Evolutionary conservation across 1,140 invertebrate genomes (phyloP), one percentile per base, ranked within the genome.

Genomic region (Leptestheria dahalacensis): DNA sequence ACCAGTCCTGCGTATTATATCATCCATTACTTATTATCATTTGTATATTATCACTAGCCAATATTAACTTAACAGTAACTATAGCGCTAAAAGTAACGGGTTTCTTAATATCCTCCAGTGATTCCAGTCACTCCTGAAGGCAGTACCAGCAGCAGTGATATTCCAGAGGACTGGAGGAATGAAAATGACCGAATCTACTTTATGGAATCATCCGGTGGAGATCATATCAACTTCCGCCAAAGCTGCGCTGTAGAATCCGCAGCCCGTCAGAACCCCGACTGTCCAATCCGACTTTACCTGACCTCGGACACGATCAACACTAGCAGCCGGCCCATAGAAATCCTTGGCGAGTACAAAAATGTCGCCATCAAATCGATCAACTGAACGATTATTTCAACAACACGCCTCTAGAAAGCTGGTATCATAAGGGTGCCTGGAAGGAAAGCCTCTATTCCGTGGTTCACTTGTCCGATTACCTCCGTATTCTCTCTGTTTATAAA

Each of bases 401-500:
- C 23, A 82, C 83, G 0, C 80, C 82, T 0, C 68, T 86, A 0
- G 76, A 83, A 47, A 52, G 74, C 10, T 80, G 82, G 74, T 78
- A 80, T 24, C 61, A 62, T 11, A 74, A 70, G 18, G 77, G 76
- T 0, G 64, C 71, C 1, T 67, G 86, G 1, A 76, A 66, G 50
- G 79, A 64, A 47, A 73, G 65, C 74, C 72, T 18, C 47, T 73
- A 84, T 77, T 74, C 60, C 52, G 63, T 76, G 60, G 77, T 79
- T 63, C 76, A 86, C 71, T 76, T 82, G 62, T 79, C 78, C n/a
- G 83, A 86, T 66, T 74, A 85, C 21, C 65, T 87, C 25, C 74
- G 85, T 61, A 86, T 81, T 62, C 64, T 86, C 11, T 81, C 82
- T 0, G 68, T 88, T 0, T 86, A 81, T 75, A 86, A 85, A 66